Percentiles rank a stretch among this genome's conserved stretches.
phyloP scores from a whole-genome alignment of 1,140 invertebrate species.

The Melanaphis sacchari region DNA sequence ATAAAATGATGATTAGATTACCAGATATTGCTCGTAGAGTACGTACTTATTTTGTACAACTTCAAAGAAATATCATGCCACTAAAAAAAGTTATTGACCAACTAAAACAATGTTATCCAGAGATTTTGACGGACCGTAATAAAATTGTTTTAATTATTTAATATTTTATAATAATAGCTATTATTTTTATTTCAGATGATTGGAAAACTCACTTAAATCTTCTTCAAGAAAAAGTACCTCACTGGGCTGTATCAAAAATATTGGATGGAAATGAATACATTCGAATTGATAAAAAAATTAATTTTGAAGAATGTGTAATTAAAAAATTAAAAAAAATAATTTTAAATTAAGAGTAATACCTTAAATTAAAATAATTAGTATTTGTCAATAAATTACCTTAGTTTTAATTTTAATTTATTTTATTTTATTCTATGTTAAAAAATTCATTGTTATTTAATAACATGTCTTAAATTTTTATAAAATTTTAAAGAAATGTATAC shows the following conservation, averaged over 20 bases:
- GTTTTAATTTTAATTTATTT: neutral
- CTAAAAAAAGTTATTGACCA: conserved; percentile 79
- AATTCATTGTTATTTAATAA: no score
- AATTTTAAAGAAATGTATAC: no score
- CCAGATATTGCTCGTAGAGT: conserved; percentile 84
- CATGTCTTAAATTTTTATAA: no score
- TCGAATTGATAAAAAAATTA: conserved; percentile 42
- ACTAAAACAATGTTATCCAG: conserved; percentile 80
- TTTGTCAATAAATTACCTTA: neutral
- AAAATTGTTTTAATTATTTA: neutral
- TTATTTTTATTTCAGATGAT: conserved; percentile 20
- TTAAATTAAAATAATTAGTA: neutral
- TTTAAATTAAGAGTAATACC: neutral
- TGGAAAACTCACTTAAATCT: conserved; percentile 50
- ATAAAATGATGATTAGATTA: conserved; percentile 75
- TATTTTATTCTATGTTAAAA: neutral
- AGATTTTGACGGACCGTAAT: conserved; percentile 71
- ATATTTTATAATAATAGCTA: neutral
- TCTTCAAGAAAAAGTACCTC: conserved; percentile 46
- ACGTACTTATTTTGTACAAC: conserved; percentile 83
- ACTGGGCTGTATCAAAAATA: conserved; percentile 27
- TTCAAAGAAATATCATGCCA: conserved; percentile 83
- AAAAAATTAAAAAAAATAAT: conserved; percentile 10
- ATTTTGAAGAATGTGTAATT: conserved; percentile 41
- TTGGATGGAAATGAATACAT: conserved; percentile 43